Percentiles rank a stretch among this genome's conserved stretches.
Conservation (phyloP, 1,140 invertebrate genomes). For the Hylaeus anthracinus region DNA sequence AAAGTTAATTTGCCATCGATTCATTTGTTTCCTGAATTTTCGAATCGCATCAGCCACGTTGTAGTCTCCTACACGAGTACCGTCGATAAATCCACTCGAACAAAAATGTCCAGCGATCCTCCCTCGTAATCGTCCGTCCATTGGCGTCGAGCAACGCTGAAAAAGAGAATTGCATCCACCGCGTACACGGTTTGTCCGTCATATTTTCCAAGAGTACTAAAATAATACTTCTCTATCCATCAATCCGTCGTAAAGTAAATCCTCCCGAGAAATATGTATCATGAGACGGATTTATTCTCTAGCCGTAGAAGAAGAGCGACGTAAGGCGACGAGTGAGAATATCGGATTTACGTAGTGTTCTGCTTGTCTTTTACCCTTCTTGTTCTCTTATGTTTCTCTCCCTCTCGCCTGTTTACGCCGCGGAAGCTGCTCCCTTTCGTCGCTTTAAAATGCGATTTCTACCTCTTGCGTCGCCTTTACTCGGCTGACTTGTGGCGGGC, state of each 20-base stretch:
- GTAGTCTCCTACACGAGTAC: not conserved
- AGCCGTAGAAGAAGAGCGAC: slow-evolving; percentile 62
- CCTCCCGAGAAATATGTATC: slow-evolving; percentile 60
- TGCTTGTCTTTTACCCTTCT: slow-evolving; percentile 54
- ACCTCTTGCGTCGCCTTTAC: slow-evolving; percentile 34
- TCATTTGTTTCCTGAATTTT: not conserved
- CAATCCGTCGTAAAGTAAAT: slow-evolving; percentile 65
- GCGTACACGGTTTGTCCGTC: slow-evolving; percentile 10
- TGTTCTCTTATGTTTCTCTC: slow-evolving; percentile 44
- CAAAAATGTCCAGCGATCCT: not conserved
- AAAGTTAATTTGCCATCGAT: no score
- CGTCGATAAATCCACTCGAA: not conserved
- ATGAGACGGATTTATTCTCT: slow-evolving; percentile 71
- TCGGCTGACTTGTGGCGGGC: slow-evolving; percentile 24
- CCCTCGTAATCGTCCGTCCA: not conserved
- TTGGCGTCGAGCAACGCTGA: not conserved
- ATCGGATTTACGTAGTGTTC: slow-evolving; percentile 73
- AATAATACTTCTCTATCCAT: slow-evolving; percentile 58
- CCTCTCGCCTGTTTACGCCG: slow-evolving; percentile 27
- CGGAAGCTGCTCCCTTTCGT: slow-evolving; percentile 42
- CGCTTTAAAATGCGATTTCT: slow-evolving; percentile 55
- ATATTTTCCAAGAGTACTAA: slow-evolving; percentile 35
- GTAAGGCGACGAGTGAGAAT: slow-evolving; percentile 71
- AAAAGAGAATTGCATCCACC: not conserved
- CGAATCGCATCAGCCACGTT: not conserved